These are phyloP conservation scores for Alca torda DNA, from an alignment of 2,797 vertebrate genomes.

Conservation along the genomic window DNA sequence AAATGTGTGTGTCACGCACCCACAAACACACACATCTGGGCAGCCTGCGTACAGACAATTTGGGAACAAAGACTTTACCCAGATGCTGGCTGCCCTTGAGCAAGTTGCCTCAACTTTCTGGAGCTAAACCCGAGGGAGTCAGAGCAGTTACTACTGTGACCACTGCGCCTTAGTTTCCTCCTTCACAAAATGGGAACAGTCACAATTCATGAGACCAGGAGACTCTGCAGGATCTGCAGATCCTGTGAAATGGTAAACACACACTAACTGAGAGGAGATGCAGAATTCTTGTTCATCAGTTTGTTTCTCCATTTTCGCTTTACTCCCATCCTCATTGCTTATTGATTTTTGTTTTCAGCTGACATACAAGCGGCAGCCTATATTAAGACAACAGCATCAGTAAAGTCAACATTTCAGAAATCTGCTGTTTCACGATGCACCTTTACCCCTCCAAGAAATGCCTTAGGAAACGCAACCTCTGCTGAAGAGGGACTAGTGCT, in stretches of 20 bases:
- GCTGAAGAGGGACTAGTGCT: neutral
- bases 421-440: slow-evolving; percentile 7
- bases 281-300: neutral
- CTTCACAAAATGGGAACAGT: neutral
- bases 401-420: slow-evolving; percentile 47
- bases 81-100: neutral
- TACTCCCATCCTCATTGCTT: slow-evolving; percentile 60
- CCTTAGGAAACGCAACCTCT: slow-evolving; percentile 48
- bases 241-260: neutral
- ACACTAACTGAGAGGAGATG: neutral
- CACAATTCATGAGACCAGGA: neutral
- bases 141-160: neutral
- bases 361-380: slow-evolving; percentile 62
- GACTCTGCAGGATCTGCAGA: neutral
- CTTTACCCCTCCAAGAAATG: slow-evolving; percentile 8
- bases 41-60: neutral
- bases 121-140: neutral
- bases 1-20: fast-evolving
- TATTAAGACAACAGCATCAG: slow-evolving; percentile 72
- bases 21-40: neutral
- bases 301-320: slow-evolving; percentile 41
- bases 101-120: neutral
- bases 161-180: neutral
- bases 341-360: slow-evolving; percentile 75
- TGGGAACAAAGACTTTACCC: neutral